Evolutionary conservation across 2,797 vertebrate genomes (phyloP).

Genomic region (Gadopsis marmoratus): DNA sequence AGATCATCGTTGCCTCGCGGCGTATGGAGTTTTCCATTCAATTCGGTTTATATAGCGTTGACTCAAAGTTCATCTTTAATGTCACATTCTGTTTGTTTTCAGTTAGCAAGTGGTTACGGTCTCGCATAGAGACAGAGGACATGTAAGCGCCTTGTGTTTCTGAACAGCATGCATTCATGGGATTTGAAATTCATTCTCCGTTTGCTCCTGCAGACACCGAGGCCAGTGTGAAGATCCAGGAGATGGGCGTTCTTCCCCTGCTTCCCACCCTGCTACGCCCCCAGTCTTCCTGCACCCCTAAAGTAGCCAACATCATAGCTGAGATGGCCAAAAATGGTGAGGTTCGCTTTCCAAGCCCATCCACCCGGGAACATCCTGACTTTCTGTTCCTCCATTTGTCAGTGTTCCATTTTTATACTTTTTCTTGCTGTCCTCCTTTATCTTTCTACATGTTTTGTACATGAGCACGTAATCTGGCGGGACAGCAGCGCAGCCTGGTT

Average conservation of each 20-base stretch:
- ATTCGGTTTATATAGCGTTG: no score
- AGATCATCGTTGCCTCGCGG: no score
- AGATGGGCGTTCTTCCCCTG: slow-evolving; percentile 91
- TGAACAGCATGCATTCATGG: background rate
- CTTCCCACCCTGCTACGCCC: slow-evolving; percentile 90
- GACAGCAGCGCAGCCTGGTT: background rate
- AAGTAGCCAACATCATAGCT: slow-evolving; percentile 98
- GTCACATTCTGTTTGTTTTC: background rate
- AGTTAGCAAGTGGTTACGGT: background rate
- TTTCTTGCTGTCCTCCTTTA: background rate
- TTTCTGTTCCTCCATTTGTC: slow-evolving; percentile 82
- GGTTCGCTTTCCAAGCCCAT: slow-evolving; percentile 63
- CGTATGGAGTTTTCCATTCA: no score
- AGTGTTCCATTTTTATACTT: slow-evolving; percentile 35
- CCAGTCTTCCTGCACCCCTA: slow-evolving; percentile 92
- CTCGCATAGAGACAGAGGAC: background rate
- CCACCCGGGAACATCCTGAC: slow-evolving; percentile 29
- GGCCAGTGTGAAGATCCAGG: slow-evolving; percentile 95
- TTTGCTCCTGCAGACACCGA: slow-evolving; percentile 87
- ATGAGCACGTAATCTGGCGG: background rate
- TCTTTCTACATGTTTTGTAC: background rate
- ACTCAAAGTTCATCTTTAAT: background rate
- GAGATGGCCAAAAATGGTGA: slow-evolving; percentile 99
- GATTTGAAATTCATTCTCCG: background rate
- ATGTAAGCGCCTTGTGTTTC: background rate